phyloP scores from a whole-genome alignment of 35 echinoderm and acorn worm genomes.

The Amphiura filiformis region DNA sequence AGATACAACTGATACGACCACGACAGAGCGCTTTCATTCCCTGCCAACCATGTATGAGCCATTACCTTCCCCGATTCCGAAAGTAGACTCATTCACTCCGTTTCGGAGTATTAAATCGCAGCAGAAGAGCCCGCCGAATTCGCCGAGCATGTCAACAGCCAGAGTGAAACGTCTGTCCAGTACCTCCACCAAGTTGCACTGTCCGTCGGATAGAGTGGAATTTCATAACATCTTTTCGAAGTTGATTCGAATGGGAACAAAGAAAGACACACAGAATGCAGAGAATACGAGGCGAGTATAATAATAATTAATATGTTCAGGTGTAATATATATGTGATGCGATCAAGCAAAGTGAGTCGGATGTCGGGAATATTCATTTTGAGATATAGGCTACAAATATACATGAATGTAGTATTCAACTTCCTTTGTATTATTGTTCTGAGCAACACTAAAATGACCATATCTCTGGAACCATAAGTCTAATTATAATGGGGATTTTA shows the following conservation, averaged over 20 bases:
- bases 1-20: slow-evolving; percentile 6
- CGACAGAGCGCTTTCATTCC: not conserved
- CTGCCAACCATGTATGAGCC: slow-evolving; percentile 32
- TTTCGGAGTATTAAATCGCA: slow-evolving; percentile 59
- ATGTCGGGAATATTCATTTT: no score
- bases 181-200: slow-evolving; percentile 47
- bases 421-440: no score
- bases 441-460: no score
- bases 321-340: no score
- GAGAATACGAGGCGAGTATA: not conserved
- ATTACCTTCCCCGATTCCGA: slow-evolving; percentile 46
- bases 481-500: no score
- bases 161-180: not conserved
- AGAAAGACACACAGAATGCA: slow-evolving; percentile 44
- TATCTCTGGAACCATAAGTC: no score
- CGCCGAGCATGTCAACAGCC: not conserved
- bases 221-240: slow-evolving; percentile 87
- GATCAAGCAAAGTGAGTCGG: no score
- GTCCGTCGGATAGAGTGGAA: slow-evolving; percentile 59
- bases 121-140: slow-evolving; percentile 49
- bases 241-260: slow-evolving; percentile 82
- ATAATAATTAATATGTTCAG: no score
- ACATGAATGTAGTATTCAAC: no score
- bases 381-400: no score
- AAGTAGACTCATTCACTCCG: slow-evolving; percentile 45